Evolutionary conservation across 2,888 invertebrate genomes (phyloP).

Genomic region (Trachelus troglodyta): DNA sequence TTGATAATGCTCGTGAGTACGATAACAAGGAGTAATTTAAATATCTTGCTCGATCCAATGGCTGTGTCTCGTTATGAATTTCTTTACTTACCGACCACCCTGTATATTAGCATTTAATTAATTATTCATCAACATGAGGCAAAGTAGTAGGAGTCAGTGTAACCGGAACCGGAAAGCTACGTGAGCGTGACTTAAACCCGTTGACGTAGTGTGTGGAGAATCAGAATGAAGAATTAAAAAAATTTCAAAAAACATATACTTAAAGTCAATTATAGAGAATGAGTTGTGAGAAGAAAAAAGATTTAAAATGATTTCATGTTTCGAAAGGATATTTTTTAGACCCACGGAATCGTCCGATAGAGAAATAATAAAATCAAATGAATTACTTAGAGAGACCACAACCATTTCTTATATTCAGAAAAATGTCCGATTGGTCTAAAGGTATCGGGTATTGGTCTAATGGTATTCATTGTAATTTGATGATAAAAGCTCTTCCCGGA

Average conservation of each 20-base stretch:
- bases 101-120: constrained; percentile 4
- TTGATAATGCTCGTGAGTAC: not conserved
- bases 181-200: not conserved
- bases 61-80: not conserved
- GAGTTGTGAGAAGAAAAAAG: not conserved
- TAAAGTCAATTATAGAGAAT: not conserved
- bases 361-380: not conserved
- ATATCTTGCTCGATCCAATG: not conserved
- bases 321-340: not conserved
- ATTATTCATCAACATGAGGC: not conserved
- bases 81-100: not conserved
- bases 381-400: not conserved
- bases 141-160: not conserved
- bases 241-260: not conserved
- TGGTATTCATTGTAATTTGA: not conserved
- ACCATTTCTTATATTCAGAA: not conserved
- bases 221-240: not conserved
- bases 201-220: not conserved
- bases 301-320: not conserved
- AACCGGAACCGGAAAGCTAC: not conserved
- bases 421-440: not conserved
- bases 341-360: not conserved
- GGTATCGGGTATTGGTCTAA: too few species aligned
- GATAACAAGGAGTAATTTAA: constrained; percentile 2
- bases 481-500: not conserved